These are phyloP conservation scores for Argyrosomus japonicus DNA, from an alignment of 2,113 vertebrate species.

Conservation along the genomic window DNA sequence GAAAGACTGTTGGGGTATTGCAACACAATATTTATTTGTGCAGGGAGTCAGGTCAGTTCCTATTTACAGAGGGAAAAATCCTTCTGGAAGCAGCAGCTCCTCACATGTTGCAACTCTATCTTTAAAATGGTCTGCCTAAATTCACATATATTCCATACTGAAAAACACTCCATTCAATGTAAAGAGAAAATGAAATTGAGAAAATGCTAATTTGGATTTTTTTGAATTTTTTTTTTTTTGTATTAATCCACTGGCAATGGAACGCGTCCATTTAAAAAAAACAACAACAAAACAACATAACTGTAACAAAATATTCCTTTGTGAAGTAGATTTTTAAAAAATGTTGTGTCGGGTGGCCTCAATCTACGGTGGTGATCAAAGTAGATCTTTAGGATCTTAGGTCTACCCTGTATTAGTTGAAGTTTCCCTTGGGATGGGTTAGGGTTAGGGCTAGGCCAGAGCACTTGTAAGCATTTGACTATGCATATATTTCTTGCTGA, in stretches of 20 bases:
- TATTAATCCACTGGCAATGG: not conserved
- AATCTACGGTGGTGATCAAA: not conserved
- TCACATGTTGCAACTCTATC: not conserved
- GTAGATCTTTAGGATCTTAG: not conserved
- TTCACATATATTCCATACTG: not conserved
- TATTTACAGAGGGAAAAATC: not conserved
- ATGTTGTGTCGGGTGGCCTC: not conserved
- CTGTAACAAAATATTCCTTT: not conserved
- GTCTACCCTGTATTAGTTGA: conserved; percentile 10
- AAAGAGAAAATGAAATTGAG: not conserved
- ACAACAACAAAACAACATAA: not conserved
- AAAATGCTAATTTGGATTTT: not conserved
- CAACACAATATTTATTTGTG: not conserved
- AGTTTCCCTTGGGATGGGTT: not conserved
- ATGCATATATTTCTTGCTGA: not conserved
- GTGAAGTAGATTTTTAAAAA: not conserved
- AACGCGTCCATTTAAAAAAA: not conserved
- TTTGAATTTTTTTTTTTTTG: not conserved
- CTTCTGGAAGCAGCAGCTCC: not conserved
- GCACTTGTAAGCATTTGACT: not conserved
- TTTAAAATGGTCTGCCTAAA: not conserved
- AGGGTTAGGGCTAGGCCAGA: not conserved
- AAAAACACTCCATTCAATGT: not conserved
- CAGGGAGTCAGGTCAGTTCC: not conserved
- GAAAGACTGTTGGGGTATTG: not conserved